phyloP scores from a whole-genome alignment of 2,888 invertebrate genomes.

The Hyposoter dolosus region DNA sequence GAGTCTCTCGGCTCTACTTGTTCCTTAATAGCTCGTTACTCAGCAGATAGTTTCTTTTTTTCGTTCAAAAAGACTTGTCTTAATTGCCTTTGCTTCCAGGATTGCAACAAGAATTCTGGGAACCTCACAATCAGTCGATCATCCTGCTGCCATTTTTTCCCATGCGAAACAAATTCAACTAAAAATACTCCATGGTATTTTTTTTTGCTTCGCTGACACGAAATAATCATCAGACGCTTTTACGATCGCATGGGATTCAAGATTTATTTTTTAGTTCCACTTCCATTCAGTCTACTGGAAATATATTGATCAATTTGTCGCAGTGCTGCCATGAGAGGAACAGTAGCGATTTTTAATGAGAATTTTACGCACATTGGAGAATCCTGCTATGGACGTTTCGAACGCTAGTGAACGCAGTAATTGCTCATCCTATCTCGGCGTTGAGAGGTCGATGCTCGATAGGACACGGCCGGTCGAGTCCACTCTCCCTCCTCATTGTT shows the following conservation, averaged over 20 bases:
- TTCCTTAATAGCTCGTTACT: conserved; percentile 46
- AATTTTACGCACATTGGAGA: conserved; percentile 43
- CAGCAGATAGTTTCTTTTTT: conserved; percentile 27
- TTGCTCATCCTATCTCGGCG: conserved; percentile 71
- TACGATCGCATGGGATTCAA: neutral
- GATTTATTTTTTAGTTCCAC: neutral
- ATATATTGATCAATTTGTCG: conserved; percentile 49
- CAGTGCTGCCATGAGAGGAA: conserved; percentile 32
- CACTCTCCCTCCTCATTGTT: conserved; percentile 7
- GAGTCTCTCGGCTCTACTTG: conserved; percentile 34
- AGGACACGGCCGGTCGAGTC: conserved; percentile 52
- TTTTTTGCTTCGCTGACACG: neutral
- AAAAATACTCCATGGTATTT: neutral
- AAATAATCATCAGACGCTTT: neutral
- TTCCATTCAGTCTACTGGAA: conserved; percentile 29
- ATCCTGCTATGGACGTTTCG: conserved; percentile 42
- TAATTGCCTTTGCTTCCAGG: neutral
- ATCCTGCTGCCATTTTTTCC: neutral
- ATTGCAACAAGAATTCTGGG: neutral
- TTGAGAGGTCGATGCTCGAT: conserved; percentile 68
- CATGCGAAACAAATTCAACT: neutral
- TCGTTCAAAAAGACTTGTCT: conserved; percentile 35
- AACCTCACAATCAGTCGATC: neutral
- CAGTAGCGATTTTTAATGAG: conserved; percentile 44
- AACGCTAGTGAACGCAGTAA: conserved; percentile 70